Conservation (phyloP, 92 coral and sea anemone species). For the Porites rus region DNA sequence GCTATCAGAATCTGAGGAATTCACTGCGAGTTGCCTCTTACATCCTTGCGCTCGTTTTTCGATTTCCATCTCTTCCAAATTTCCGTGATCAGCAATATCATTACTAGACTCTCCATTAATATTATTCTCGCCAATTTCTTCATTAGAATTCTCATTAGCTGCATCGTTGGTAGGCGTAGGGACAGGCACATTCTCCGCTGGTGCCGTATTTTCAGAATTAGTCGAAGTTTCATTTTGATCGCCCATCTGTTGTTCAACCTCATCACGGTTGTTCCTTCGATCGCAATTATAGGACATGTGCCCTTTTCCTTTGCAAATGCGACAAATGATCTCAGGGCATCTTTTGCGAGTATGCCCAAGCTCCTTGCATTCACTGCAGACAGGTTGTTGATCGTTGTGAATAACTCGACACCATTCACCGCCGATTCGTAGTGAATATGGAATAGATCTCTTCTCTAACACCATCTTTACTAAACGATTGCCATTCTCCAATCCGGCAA, state of each 20-base stretch:
- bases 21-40: too few species aligned
- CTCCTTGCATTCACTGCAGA: constrained; percentile 9
- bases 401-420: constrained; percentile 7
- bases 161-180: too few species aligned
- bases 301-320: not conserved
- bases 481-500: constrained; percentile 19
- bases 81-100: too few species aligned
- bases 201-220: not conserved
- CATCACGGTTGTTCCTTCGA: not conserved
- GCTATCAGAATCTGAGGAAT: too few species aligned
- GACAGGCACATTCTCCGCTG: too few species aligned
- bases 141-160: too few species aligned
- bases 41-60: not conserved
- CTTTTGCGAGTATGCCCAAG: constrained; percentile 2
- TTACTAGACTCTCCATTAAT: too few species aligned
- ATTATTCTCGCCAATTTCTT: too few species aligned
- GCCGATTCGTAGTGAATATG: constrained; percentile 1
- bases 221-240: not conserved
- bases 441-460: not conserved
- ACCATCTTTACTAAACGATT: constrained; percentile 23
- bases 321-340: constrained; percentile 3
- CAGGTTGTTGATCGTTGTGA: constrained; percentile 1
- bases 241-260: not conserved
- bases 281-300: constrained; percentile 9
- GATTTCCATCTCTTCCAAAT: too few species aligned